Base-by-base conservation (phyloP, 2,797 vertebrate genomes). In the Micrastur ruficollis region DNA sequence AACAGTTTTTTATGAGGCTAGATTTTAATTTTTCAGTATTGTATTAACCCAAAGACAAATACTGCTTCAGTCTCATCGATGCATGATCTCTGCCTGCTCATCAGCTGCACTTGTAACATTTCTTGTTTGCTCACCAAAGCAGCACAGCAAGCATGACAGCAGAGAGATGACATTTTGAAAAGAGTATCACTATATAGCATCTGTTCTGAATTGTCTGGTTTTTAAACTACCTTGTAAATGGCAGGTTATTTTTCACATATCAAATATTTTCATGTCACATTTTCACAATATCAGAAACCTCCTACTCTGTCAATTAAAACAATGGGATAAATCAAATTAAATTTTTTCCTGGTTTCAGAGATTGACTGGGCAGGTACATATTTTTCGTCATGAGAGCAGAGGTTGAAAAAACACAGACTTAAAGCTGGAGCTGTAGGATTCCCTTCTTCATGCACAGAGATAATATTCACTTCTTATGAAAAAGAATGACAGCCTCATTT, bases 51-150 rank as follows among this genome's bases (percentile, higher is more conserved):
- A 72, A 59, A 89, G 86, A 81, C 75, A 90, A 97, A 92, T 42
- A 32, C 32, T 44, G 65, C 75, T 55, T 53, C 80, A 59, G 52
- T 40, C 86, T 81, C 65, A 36, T 29, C 0, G 0, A 65, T 83
- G 86, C 49, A 36, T 3, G 27, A 56, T 85, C 93, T 89, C 92
- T 92, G 86, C 61, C 94, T 83, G 84, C 92, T 96, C 92, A 81
- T 94, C 92, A 91, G 89, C 81, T 65, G 71, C 89, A 81, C 90
- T 95, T 75, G 65, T 80, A 93, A 49, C 92, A 38, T 81, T 81
- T 34, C 86, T 88, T 92, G 81, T 94, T 83, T 93, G 92, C 89
- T 97, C 94, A 91, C 86, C 84, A 96, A 93, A 95, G 96, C 93
- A 95, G 95, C 89, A 72, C 65, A 93, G 96, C 20, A 29, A 81